These are phyloP conservation scores for Drosophila koepferae DNA, from an alignment of 2,888 invertebrate species.

Conservation along the genomic window DNA sequence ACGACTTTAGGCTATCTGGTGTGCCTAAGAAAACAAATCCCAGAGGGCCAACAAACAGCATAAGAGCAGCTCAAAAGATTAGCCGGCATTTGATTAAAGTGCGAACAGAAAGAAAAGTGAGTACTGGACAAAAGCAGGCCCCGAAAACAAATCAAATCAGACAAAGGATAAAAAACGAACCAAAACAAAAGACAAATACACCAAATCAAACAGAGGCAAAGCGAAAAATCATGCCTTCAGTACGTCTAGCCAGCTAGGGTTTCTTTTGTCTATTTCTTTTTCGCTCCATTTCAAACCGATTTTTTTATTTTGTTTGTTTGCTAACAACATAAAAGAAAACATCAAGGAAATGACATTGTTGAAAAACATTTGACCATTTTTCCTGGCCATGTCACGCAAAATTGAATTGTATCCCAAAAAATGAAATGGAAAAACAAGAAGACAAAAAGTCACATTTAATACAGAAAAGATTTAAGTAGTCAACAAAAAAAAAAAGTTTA, in stretches of 20 bases:
- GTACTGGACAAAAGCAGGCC: conserved; percentile 50
- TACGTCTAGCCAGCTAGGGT: conserved; percentile 16
- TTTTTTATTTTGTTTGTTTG: conserved; percentile 53
- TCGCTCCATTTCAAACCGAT: conserved; percentile 72
- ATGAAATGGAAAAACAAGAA: conserved; percentile 1
- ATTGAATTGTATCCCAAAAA: conserved; percentile 68
- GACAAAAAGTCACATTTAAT: conserved; percentile 32
- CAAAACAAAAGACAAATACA: conserved; percentile 52
- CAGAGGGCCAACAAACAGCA: conserved; percentile 22
- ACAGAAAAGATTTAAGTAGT: conserved; percentile 4
- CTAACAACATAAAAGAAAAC: conserved; percentile 57
- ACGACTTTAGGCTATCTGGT: conserved; percentile 49
- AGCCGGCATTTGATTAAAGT: conserved; percentile 78
- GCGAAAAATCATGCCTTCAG: conserved; percentile 29
- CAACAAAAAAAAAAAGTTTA: neutral
- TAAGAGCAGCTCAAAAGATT: conserved; percentile 65
- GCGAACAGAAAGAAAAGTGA: conserved; percentile 49
- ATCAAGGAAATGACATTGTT: conserved; percentile 77
- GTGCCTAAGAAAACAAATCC: conserved; percentile 57
- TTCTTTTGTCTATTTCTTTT: conserved; percentile 10
- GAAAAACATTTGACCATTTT: conserved; percentile 80
- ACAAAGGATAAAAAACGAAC: conserved; percentile 27
- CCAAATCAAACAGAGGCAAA: conserved; percentile 55
- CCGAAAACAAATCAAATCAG: conserved; percentile 71
- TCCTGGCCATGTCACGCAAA: conserved; percentile 65